Conservation (phyloP, 2,888 invertebrate genomes). For the Morinoia aosen region DNA sequence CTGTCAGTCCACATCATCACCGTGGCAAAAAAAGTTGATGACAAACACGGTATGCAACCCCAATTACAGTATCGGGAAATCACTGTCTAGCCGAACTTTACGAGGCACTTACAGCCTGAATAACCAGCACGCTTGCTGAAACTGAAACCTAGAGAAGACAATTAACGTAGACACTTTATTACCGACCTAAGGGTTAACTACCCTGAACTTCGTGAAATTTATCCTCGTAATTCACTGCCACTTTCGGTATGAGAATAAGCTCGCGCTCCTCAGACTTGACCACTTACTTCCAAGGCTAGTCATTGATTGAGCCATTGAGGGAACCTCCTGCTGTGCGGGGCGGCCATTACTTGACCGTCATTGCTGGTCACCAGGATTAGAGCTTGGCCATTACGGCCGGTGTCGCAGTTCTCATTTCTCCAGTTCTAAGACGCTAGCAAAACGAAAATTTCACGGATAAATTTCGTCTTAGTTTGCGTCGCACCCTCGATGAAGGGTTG, state of each 20-base stretch:
- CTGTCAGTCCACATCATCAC: not conserved
- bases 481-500: not conserved
- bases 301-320: slow-evolving; percentile 12
- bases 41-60: not conserved
- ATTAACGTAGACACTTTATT: not conserved
- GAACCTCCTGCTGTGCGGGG: not conserved
- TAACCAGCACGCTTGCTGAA: not conserved
- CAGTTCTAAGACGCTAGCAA: not conserved
- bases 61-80: not conserved
- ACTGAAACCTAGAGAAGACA: not conserved
- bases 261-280: not conserved
- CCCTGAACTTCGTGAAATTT: not conserved
- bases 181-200: not conserved
- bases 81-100: not conserved
- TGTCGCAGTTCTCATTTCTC: not conserved
- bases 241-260: not conserved
- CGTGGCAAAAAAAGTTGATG: not conserved
- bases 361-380: not conserved
- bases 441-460: not conserved
- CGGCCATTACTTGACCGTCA: not conserved
- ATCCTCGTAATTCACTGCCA: not conserved
- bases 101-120: not conserved
- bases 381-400: not conserved
- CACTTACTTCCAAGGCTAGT: not conserved
- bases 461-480: not conserved